phyloP scores from a whole-genome alignment of 1,140 invertebrate species.

The Eciton burchellii region DNA sequence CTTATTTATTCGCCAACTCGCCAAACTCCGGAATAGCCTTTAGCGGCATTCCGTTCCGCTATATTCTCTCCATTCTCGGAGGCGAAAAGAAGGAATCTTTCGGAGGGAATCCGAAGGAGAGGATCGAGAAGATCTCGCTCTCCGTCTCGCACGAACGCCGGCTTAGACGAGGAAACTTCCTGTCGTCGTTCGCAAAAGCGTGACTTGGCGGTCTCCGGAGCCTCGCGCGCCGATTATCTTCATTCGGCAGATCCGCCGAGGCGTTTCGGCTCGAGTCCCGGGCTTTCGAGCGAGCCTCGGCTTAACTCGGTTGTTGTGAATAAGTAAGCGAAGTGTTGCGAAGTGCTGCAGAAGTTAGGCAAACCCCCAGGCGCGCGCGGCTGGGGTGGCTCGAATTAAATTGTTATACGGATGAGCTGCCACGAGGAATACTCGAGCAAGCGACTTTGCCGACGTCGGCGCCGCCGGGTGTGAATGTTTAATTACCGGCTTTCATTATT shows the following conservation, averaged over 20 bases:
- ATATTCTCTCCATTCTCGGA: background rate
- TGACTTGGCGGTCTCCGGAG: constrained; percentile 55
- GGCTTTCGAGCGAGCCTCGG: constrained; percentile 79
- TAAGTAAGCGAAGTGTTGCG: constrained; percentile 85
- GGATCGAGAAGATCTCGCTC: background rate
- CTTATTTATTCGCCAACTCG: background rate
- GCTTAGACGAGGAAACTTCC: background rate
- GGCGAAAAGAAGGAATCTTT: background rate
- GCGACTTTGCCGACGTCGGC: constrained; percentile 70
- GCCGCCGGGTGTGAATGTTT: constrained; percentile 81
- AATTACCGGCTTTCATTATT: constrained; percentile 79
- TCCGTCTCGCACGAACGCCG: background rate
- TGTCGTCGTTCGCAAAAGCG: constrained; percentile 20
- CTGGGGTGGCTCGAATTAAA: constrained; percentile 81
- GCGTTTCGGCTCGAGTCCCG: constrained; percentile 77
- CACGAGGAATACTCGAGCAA: constrained; percentile 80
- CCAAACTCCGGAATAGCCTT: no score
- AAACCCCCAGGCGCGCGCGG: constrained; percentile 64
- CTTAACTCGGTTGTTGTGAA: constrained; percentile 85
- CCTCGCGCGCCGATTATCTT: constrained; percentile 79
- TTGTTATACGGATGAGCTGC: constrained; percentile 85
- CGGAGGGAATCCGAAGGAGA: no score
- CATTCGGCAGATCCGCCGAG: constrained; percentile 79
- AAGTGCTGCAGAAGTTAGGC: constrained; percentile 80
- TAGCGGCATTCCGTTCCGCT: background rate